phyloP scores from a whole-genome alignment of 2,888 invertebrate genomes.

The Erpobdella octoculata region DNA sequence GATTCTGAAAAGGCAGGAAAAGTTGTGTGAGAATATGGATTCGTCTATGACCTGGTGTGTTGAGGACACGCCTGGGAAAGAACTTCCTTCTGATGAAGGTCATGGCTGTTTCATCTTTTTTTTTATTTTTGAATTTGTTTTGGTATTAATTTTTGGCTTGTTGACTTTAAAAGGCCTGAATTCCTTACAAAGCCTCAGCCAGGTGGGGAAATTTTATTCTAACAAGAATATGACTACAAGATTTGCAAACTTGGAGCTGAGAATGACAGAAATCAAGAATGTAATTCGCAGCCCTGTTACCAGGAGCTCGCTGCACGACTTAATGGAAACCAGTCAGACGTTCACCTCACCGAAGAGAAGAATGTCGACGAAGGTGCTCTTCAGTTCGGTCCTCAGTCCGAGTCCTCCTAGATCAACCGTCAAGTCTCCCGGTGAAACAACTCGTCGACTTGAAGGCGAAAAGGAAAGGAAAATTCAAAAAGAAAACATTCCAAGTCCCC shows the following conservation, averaged over 20 bases:
- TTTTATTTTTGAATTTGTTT: too few relatives aligned
- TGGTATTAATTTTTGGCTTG: too few relatives aligned
- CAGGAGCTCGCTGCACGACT: background rate
- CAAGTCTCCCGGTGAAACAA: background rate
- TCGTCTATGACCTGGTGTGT: background rate
- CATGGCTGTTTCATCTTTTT: too few relatives aligned
- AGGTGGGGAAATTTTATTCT: too few relatives aligned
- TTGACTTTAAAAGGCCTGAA: too few relatives aligned
- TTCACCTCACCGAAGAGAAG: background rate
- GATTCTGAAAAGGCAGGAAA: background rate
- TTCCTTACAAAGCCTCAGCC: too few relatives aligned
- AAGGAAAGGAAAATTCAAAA: background rate
- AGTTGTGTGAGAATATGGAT: background rate
- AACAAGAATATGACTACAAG: background rate
- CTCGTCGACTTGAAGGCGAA: too few relatives aligned
- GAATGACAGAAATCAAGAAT: slow-evolving; percentile 5
- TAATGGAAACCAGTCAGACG: background rate
- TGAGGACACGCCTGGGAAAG: background rate
- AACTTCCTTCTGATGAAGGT: too few relatives aligned
- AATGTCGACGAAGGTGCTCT: slow-evolving; percentile 1
- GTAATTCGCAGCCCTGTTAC: too few relatives aligned
- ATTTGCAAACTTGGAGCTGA: background rate
- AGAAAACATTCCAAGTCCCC: background rate
- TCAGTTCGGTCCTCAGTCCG: slow-evolving; percentile 4
- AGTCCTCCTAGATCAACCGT: background rate